A percentile compares a stretch with the other conserved stretches of the same genome.
phyloP scores from a whole-genome alignment of 2,797 vertebrate species.

The Myotis pilosus region DNA sequence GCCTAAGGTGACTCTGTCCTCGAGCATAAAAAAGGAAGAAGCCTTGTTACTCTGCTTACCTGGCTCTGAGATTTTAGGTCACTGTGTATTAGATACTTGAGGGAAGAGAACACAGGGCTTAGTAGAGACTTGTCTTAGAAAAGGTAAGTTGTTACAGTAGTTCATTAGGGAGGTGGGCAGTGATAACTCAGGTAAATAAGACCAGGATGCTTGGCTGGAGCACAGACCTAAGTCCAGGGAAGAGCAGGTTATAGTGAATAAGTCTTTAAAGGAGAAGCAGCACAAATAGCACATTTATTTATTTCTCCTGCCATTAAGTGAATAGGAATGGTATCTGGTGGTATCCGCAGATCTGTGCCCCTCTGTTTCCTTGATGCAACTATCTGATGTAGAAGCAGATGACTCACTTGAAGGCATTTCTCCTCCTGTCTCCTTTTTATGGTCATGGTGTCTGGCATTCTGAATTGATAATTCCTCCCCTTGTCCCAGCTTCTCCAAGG shows the following conservation, averaged over 20 bases:
- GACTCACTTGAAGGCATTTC: slow-evolving; percentile 59
- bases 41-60: background rate
- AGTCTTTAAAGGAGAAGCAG: background rate
- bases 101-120: background rate
- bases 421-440: slow-evolving; percentile 67
- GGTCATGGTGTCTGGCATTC: slow-evolving; percentile 77
- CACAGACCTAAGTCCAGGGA: background rate
- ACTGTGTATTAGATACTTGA: background rate
- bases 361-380: slow-evolving; percentile 55
- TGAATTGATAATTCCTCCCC: slow-evolving; percentile 72
- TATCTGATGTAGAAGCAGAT: slow-evolving; percentile 57
- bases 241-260: background rate
- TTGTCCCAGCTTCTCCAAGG: background rate
- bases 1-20: fast-evolving
- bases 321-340: background rate
- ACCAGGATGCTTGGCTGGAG: background rate
- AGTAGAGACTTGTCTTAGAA: background rate
- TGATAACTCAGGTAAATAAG: background rate
- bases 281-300: background rate
- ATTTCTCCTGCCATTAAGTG: background rate
- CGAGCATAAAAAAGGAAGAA: background rate
- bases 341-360: slow-evolving; percentile 25
- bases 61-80: background rate
- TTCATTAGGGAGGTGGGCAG: background rate
- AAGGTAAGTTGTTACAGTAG: background rate